Conservation (phyloP, 2,888 invertebrate species). For the Amiota mariae region DNA sequence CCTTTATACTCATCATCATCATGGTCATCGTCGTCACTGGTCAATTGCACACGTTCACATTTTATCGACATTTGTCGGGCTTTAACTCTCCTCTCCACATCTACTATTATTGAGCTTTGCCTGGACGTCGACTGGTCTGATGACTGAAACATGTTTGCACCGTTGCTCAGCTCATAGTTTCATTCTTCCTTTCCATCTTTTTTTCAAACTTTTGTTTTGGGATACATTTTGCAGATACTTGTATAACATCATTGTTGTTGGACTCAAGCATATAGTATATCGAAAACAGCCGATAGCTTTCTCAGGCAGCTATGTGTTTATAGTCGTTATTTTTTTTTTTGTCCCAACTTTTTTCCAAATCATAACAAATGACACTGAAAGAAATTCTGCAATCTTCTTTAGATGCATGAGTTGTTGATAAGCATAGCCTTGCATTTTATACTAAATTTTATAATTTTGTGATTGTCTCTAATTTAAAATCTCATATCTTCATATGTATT, state of each 20-base stretch:
- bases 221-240: background rate
- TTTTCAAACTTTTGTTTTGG: background rate
- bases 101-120: slow-evolving; percentile 33
- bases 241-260: background rate
- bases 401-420: no score
- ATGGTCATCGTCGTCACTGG: slow-evolving; percentile 37
- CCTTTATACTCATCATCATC: slow-evolving; percentile 40
- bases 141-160: slow-evolving; percentile 31
- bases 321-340: no score
- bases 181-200: background rate
- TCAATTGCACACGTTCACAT: slow-evolving; percentile 58
- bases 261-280: background rate
- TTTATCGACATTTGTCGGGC: slow-evolving; percentile 33
- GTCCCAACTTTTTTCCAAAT: no score
- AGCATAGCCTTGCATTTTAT: no score
- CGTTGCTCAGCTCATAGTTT: slow-evolving; percentile 7
- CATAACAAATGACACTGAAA: no score
- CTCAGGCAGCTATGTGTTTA: background rate
- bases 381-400: no score
- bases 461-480: no score
- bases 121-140: slow-evolving; percentile 50
- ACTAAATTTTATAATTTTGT: no score
- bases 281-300: background rate
- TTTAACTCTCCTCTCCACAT: background rate
- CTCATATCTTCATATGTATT: no score